These are phyloP conservation scores for Colinus virginianus DNA, from an alignment of 2,113 vertebrate genomes.

Conservation along the genomic window DNA sequence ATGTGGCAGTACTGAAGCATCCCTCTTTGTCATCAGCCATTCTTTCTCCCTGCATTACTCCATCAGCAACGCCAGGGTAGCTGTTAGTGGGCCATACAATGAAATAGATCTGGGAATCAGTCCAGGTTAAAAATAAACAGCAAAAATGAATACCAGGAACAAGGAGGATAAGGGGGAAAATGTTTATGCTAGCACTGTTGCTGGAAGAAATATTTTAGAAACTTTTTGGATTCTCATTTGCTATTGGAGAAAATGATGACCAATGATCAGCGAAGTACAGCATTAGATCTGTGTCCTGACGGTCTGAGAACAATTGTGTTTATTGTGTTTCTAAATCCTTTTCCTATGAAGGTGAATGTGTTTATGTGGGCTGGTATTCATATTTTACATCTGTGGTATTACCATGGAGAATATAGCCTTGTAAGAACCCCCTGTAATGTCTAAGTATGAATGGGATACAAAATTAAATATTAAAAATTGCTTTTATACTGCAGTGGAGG, in stretches of 20 bases:
- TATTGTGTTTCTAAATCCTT: background rate
- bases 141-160: constrained; percentile 56
- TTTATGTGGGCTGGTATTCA: background rate
- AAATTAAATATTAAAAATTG: background rate
- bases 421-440: background rate
- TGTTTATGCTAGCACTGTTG: constrained; percentile 22
- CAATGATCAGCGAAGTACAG: background rate
- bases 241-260: background rate
- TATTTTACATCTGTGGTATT: background rate
- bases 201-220: constrained; percentile 11
- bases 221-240: constrained; percentile 11
- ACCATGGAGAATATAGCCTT: background rate
- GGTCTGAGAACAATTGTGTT: background rate
- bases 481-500: background rate
- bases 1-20: constrained; percentile 19
- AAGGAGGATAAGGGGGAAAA: background rate
- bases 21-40: constrained; percentile 18
- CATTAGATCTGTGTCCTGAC: background rate
- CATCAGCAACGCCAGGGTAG: constrained; percentile 5
- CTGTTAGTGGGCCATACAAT: constrained; percentile 44
- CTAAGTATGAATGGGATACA: background rate
- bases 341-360: background rate
- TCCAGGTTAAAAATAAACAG: constrained; percentile 67
- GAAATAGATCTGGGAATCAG: constrained; percentile 29
- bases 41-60: constrained; percentile 35